These are phyloP conservation scores for Acleris laterana DNA, from an alignment of 2,888 invertebrate species.

Conservation along the genomic window DNA sequence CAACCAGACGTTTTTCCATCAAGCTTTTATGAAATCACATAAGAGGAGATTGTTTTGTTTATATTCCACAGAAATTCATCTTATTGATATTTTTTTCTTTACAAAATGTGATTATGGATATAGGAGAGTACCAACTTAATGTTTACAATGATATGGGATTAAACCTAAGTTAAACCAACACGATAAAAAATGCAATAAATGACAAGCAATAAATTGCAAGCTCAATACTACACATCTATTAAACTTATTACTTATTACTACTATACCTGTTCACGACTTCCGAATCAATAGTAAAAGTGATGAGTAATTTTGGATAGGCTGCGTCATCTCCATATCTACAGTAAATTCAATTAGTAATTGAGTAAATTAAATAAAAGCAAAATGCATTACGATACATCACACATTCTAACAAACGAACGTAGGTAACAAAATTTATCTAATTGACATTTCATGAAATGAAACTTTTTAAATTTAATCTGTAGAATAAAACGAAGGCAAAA, in stretches of 20 bases:
- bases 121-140: too few relatives aligned
- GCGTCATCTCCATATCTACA: conserved; percentile 26
- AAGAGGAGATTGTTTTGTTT: too few relatives aligned
- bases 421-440: conserved; percentile 7
- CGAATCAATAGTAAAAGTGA: conserved; percentile 21
- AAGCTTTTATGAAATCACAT: too few relatives aligned
- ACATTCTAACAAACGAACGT: conserved; percentile 37
- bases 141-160: not conserved
- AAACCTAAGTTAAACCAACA: not conserved
- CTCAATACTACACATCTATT: conserved; percentile 13
- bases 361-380: conserved; percentile 34
- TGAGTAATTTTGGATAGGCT: conserved; percentile 12
- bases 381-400: conserved; percentile 33
- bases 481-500: too few relatives aligned
- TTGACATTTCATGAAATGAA: too few relatives aligned
- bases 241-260: conserved; percentile 23
- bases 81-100: too few relatives aligned
- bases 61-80: too few relatives aligned
- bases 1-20: too few relatives aligned
- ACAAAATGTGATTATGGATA: too few relatives aligned
- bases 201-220: conserved; percentile 18
- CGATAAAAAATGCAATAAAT: conserved; percentile 11
- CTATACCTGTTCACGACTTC: conserved; percentile 30
- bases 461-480: too few relatives aligned
- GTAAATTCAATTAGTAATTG: conserved; percentile 29